A percentile compares a stretch with the other conserved stretches of the same genome.
phyloP scores from a whole-genome alignment of 2,797 vertebrate species.

The Cyclopterus lumpus region DNA sequence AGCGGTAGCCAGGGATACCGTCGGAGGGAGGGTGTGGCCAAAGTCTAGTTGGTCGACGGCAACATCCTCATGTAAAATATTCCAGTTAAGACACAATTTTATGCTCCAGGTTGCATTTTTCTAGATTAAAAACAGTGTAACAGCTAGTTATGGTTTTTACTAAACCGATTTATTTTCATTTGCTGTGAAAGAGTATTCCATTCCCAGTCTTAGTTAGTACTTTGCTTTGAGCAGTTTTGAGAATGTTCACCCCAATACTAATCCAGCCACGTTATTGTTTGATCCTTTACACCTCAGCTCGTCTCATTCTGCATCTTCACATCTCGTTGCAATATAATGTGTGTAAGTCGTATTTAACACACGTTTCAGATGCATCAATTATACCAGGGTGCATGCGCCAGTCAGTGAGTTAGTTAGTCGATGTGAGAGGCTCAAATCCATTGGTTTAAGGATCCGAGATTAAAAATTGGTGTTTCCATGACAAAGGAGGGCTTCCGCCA shows the following conservation, averaged over 20 bases:
- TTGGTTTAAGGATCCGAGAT: constrained; percentile 69
- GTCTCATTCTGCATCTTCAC: constrained; percentile 29
- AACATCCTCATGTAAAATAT: constrained; percentile 30
- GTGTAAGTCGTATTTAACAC: constrained; percentile 26
- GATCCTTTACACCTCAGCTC: constrained; percentile 31
- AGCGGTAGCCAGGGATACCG: constrained; percentile 79
- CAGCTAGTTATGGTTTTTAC: background rate
- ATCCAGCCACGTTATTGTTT: constrained; percentile 28
- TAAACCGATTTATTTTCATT: background rate
- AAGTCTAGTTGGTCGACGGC: constrained; percentile 50
- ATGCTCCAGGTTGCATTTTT: background rate
- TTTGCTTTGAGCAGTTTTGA: constrained; percentile 31
- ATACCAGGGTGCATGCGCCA: constrained; percentile 45
- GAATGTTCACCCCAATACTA: constrained; percentile 13
- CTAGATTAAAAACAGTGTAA: background rate
- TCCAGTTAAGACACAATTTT: constrained; percentile 2
- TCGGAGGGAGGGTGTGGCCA: constrained; percentile 71
- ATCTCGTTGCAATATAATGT: constrained; percentile 16
- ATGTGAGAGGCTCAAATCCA: constrained; percentile 59
- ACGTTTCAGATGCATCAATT: constrained; percentile 37
- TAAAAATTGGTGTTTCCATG: constrained; percentile 83
- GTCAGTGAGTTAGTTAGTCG: constrained; percentile 55
- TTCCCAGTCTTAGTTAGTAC: constrained; percentile 40
- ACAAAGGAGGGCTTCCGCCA: constrained; percentile 75
- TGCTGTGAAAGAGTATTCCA: constrained; percentile 14